Evolutionary conservation across 1,140 invertebrate genomes (phyloP), one percentile per base, ranked within the genome.

Genomic region (Calliopsis andreniformis): DNA sequence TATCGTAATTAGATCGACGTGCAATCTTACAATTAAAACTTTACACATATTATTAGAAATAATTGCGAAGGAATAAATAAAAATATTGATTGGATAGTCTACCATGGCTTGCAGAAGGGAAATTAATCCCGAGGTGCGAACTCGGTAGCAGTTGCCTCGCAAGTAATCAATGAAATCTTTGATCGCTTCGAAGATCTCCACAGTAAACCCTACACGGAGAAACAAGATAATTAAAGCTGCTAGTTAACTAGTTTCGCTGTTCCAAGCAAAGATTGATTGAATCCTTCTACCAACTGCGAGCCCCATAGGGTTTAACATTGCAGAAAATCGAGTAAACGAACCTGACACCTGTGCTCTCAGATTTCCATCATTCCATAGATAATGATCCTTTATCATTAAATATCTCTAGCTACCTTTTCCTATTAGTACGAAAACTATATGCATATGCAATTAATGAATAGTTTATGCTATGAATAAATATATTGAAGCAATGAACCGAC

Each of bases 251-350:
- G 80, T 82, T 81, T 61, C 62, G 45, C 51, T 35, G 10, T n/a
- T 10, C 10, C 35, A 10, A 35, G n/a, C 45, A 8, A 62, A 75
- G 58, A 78, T 84, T 79, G 72, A 85, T 86, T 82, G 84, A 85
- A 71, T 85, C 61, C 68, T 82, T 73, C 69, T 66, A 83, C 83
- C 78, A 83, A 51, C 58, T 71, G 3, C 43, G 20, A 64, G 43
- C 53, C 32, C n/a, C 35, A 61, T 62, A 18, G 10, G 12, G 10
- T 14, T 25, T 28, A 12, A 47, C 59, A 14, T 39, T 76, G 59
- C 16, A 59, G 25, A 56, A 47, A 82, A 73, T 76, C 47, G 73
- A 62, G 73, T 62, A 76, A 76, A 76, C 47, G 73, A 76, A 76
- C 66, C 39, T 64, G 56, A 76, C 66, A 70, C 73, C 47, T 53